Percentiles rank a stretch among this genome's conserved stretches.
Conservation (phyloP, 2,888 invertebrate species). For the Acanthosoma haemorrhoidale region DNA sequence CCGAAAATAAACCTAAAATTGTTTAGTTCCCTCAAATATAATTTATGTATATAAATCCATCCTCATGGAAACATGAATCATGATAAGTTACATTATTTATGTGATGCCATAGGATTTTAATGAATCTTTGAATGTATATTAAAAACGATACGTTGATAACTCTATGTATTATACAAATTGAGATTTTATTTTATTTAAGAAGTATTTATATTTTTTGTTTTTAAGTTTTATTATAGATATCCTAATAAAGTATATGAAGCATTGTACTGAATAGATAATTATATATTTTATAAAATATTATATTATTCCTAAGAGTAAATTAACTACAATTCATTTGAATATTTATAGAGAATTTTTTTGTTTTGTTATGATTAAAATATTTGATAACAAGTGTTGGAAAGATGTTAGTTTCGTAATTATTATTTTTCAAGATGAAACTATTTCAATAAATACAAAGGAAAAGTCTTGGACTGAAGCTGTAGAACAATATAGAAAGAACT, state of each 20-base stretch:
- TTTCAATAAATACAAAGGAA: not conserved
- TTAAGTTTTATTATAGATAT: slow-evolving; percentile 26
- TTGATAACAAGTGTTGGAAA: not conserved
- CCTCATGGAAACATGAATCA: slow-evolving; percentile 28
- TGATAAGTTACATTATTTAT: slow-evolving; percentile 24
- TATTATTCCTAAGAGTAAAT: slow-evolving; percentile 26
- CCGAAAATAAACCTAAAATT: slow-evolving; percentile 21
- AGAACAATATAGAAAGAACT: not conserved
- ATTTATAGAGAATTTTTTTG: slow-evolving; percentile 3
- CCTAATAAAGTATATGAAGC: slow-evolving; percentile 25
- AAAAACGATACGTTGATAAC: slow-evolving; percentile 16
- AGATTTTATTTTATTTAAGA: slow-evolving; percentile 29
- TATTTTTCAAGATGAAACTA: not conserved
- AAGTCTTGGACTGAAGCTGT: not conserved
- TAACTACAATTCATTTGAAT: slow-evolving; percentile 9
- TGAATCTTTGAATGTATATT: slow-evolving; percentile 16
- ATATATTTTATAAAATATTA: slow-evolving; percentile 30
- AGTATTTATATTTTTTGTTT: slow-evolving; percentile 26
- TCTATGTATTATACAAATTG: slow-evolving; percentile 18
- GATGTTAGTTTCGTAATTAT: not conserved
- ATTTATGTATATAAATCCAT: slow-evolving; percentile 29
- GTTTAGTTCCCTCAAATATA: slow-evolving; percentile 14
- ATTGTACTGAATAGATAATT: slow-evolving; percentile 31
- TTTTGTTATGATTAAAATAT: slow-evolving; percentile 16
- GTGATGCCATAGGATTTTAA: slow-evolving; percentile 19